phyloP scores from a whole-genome alignment of 2,888 invertebrate species.

The Pammene fasciana region DNA sequence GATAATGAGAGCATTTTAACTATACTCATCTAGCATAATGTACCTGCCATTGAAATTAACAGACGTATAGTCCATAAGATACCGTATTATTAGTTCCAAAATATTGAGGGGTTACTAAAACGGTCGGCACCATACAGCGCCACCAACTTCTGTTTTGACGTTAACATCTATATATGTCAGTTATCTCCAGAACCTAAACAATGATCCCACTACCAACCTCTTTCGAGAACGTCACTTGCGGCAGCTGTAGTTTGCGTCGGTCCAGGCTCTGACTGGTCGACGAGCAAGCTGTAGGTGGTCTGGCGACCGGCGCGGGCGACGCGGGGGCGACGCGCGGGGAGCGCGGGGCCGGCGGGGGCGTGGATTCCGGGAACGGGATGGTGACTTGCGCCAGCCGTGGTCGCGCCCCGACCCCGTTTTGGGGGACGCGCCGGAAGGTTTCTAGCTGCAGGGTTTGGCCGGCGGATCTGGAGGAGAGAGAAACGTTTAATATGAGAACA shows the following conservation, averaged over 20 bases:
- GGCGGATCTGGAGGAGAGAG: slow-evolving; percentile 82
- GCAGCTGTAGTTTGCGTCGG: slow-evolving; percentile 87
- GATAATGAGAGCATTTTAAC: too few relatives aligned
- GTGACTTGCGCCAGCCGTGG: slow-evolving; percentile 64
- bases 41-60: too few relatives aligned
- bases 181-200: slow-evolving; percentile 74
- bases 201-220: slow-evolving; percentile 96
- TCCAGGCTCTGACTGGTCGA: slow-evolving; percentile 85
- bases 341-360: slow-evolving; percentile 73
- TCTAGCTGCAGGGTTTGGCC: slow-evolving; percentile 88
- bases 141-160: too few relatives aligned
- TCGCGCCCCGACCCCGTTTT: slow-evolving; percentile 66
- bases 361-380: slow-evolving; percentile 68
- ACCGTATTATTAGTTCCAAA: too few relatives aligned
- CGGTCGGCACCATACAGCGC: too few relatives aligned
- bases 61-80: too few relatives aligned
- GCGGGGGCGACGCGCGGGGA: slow-evolving; percentile 69
- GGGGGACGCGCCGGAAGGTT: slow-evolving; percentile 86
- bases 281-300: slow-evolving; percentile 89
- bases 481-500: background rate
- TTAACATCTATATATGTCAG: background rate
- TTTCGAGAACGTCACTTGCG: slow-evolving; percentile 93
- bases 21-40: too few relatives aligned
- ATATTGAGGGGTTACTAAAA: too few relatives aligned
- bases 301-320: slow-evolving; percentile 72